Conservation (phyloP, 2,888 invertebrate species). For the Erannis defoliaria region DNA sequence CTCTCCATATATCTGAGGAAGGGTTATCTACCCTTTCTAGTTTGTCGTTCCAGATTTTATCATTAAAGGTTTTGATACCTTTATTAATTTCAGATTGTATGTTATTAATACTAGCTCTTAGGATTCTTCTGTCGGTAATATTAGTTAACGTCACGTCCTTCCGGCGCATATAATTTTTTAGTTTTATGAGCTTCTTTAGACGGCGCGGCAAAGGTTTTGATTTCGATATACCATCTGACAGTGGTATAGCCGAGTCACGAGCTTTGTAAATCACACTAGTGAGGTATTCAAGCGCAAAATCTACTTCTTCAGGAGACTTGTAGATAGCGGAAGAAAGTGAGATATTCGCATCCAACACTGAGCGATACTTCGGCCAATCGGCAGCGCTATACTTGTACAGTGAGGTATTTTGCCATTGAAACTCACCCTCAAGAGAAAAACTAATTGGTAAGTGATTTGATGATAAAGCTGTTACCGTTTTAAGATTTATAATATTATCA, state of each 20-base stretch:
- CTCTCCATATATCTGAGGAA: neutral
- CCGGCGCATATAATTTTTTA: constrained; percentile 1
- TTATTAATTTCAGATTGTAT: neutral
- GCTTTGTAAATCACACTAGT: neutral
- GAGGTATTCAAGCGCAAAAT: neutral
- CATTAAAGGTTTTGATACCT: neutral
- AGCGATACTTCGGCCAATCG: neutral
- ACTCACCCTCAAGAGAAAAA: neutral
- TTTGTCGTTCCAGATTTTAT: neutral
- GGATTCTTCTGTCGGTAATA: neutral
- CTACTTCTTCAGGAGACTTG: neutral
- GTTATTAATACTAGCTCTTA: neutral
- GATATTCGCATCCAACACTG: neutral
- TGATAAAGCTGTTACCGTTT: neutral
- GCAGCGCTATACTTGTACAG: constrained; percentile 1
- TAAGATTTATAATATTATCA: neutral
- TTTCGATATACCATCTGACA: neutral
- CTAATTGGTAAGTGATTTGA: constrained; percentile 9
- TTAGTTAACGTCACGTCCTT: neutral
- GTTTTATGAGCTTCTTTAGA: constrained; percentile 1
- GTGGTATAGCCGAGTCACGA: constrained; percentile 3
- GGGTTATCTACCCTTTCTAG: neutral
- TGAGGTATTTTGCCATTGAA: neutral
- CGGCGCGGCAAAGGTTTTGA: neutral
- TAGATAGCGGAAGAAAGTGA: neutral